Evolutionary conservation across 1,140 invertebrate genomes (phyloP), one percentile per base, ranked within the genome.

Genomic region (Formica selysi): DNA sequence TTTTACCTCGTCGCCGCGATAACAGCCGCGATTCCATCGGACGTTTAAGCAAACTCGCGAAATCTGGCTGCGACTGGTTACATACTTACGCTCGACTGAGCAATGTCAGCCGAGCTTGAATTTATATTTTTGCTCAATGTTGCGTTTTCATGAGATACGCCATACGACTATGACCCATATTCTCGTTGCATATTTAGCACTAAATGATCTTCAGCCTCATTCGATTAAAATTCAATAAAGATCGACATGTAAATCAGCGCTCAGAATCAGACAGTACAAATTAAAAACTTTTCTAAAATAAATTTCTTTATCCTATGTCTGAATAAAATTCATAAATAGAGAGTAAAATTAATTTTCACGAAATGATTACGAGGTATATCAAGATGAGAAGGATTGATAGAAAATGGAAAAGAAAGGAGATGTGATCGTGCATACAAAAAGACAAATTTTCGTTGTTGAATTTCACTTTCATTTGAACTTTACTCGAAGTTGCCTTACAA

Each of bases 391-490:
- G 11, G 32, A 83, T 61, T 26, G 16, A 6, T 5, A 6, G 19
- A 22, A 26, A 38, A 78, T 11, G 51, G 11, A 41, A 3, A 7
- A 8, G n/a, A 36, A 22, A 26, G 44, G n/a, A n/a, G 8, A 36
- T 16, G 11, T 48, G 22, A 67, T 22, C 22, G 22, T 41, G 16
- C 22, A 11, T 29, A 51, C 54, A 76, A 54, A 57, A 68, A 57
- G 51, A 68, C 61, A 51, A 13, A 22, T 86, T 70, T 71, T 78
- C 19, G 44, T 32, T 54, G 68, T 89, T 87, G 57, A 67, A 10
- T 89, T 87, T 79, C 76, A 87, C 54, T 64, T 90, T 91, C 90
- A 86, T 88, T 92, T 76, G 85, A 92, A 91, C 84, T 84, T 89
- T 86, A 67, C 73, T 83, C 80, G 76, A 76, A 76, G 38, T 78